These are phyloP conservation scores for Callospermophilus lateralis DNA, from an alignment of 2,113 vertebrate genomes.

Conservation along the genomic window DNA sequence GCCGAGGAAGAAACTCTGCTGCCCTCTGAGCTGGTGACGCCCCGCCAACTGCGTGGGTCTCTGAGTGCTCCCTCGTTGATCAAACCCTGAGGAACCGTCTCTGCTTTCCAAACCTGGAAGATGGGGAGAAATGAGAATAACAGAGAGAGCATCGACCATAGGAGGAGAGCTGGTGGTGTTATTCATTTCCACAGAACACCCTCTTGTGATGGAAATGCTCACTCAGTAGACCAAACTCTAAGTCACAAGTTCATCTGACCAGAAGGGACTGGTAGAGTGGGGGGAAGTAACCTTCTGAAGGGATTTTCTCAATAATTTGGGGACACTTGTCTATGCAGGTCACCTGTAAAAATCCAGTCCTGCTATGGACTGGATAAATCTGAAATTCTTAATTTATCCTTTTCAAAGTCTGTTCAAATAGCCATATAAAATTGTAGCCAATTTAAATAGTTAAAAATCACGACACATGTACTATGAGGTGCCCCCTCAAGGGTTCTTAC, in stretches of 20 bases:
- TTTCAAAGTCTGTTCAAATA: not conserved
- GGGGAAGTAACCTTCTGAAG: not conserved
- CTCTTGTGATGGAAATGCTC: not conserved
- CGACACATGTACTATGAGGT: rapidly evolving
- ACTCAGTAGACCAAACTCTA: not conserved
- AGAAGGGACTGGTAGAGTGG: not conserved
- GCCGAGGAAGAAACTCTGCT: not conserved
- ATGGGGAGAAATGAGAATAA: not conserved
- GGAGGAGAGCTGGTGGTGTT: not conserved
- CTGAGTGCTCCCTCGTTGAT: not conserved
- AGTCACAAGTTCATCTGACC: not conserved
- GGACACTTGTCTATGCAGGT: not conserved
- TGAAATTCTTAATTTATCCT: not conserved
- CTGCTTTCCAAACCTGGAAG: not conserved
- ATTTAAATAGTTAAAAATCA: not conserved
- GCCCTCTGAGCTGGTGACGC: no score
- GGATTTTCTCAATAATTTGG: not conserved
- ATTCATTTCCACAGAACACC: not conserved
- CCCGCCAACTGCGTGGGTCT: rapidly evolving
- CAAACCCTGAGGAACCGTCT: not conserved
- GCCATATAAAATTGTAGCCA: not conserved
- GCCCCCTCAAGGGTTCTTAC: not conserved
- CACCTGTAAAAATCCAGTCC: not conserved
- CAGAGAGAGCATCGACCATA: not conserved
- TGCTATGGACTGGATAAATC: not conserved